phyloP scores from a whole-genome alignment of 2,888 invertebrate genomes.

The Netelia melanura region DNA sequence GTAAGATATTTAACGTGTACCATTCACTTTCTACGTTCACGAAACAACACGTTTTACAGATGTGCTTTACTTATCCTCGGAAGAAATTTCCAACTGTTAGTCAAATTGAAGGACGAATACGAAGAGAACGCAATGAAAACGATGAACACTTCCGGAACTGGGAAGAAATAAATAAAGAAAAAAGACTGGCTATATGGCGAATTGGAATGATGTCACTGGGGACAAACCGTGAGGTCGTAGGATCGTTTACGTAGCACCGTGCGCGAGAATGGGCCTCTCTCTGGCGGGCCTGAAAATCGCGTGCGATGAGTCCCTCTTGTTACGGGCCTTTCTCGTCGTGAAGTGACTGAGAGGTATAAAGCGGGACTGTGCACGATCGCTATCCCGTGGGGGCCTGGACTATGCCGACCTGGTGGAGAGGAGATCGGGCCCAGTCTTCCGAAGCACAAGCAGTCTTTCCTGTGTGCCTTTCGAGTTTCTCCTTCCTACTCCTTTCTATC shows the following conservation, averaged over 20 bases:
- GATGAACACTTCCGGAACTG: constrained; percentile 35
- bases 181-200: neutral
- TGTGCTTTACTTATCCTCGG: neutral
- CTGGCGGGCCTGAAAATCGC: constrained; percentile 10
- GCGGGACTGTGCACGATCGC: constrained; percentile 69
- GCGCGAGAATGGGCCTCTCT: constrained; percentile 14
- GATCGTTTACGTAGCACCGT: constrained; percentile 32
- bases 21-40: neutral
- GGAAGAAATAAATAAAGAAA: neutral
- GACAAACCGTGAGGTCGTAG: constrained; percentile 10
- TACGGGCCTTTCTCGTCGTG: constrained; percentile 68
- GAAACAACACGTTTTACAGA: neutral
- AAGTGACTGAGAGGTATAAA: constrained; percentile 69
- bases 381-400: constrained; percentile 65
- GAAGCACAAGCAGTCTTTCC: constrained; percentile 32
- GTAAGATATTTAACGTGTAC: neutral
- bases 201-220: constrained; percentile 50
- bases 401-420: constrained; percentile 58
- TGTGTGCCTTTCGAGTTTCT: constrained; percentile 59
- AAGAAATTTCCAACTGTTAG: neutral
- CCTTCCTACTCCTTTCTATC: constrained; percentile 26
- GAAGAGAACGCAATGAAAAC: neutral
- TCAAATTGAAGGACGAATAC: neutral
- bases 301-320: constrained; percentile 32
- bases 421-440: constrained; percentile 57